Base-by-base conservation (phyloP, 2,113 vertebrate species). In the Varanus komodoensis region DNA sequence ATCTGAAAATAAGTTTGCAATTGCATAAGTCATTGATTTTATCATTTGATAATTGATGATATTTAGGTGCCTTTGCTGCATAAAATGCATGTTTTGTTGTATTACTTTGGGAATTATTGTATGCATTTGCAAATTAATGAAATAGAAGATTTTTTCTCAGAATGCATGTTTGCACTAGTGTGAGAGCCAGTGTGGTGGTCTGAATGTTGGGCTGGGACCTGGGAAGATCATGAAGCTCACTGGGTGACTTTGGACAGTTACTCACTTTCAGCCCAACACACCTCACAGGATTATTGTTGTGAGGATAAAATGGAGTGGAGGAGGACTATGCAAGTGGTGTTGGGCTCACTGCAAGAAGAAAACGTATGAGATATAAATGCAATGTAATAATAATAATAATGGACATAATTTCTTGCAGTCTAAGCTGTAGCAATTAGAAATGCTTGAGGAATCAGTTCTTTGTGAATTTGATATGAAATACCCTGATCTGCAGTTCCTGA, bases 21-120 rank as follows among this genome's bases (percentile, higher is more conserved):
- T 89, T 74, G 83, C 19, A 48, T 89, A 75, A 89, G 50, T 38
- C 32, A 6, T 82, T 8, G 32, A 80, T 82, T 93, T 8, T 0
- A 34, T 0, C 64, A 74, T 87, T 86, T 64, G 1, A 52, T 86
- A 19, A 14, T 94, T 87, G 38, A 44, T 84, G 38, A 61, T 80
- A 94, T 92, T 88, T 82, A 71, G 48, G 14, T 87, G 50, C 50
- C 23, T 73, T 82, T 44, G 81, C 34, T 29, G 34, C n/a, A 82
- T 71, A 38, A 48, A 15, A 52, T 88, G 61, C 29, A 25, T 15
- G 32, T 68, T 81, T 88, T 87, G 73, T 57, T 80, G 17, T 88
- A 52, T 27, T 52, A 11, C 67, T 69, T 44, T n/a, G 38, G 38
- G 38, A 44, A 44, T 44, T 44, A 44, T 44, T 44, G 38, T 44